Base-by-base conservation (phyloP, 1,140 invertebrate genomes). In the Trachymyrmex septentrionalis region DNA sequence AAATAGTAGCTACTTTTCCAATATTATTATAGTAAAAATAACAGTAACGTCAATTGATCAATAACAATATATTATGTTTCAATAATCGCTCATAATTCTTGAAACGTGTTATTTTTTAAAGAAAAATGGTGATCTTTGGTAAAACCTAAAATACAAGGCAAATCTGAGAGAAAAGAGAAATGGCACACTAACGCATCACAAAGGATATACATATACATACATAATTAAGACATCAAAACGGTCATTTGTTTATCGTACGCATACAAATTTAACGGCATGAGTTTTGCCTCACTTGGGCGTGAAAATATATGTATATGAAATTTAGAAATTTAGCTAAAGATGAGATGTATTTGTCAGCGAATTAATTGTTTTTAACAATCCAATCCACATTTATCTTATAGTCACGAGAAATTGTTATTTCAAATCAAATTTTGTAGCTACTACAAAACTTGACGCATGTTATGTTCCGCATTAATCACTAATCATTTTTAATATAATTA, bases 171-270 rank as follows among this genome's bases (percentile, higher is more conserved):
- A 27, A 44, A n/a, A 71, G 66, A 71, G 48, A 72, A 44, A 72
- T 44, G 21, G 0, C 14, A 12, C 14, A 57, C 14, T 24, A 38
- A 19, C 7, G 34, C n/a, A 9, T 5, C n/a, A 14, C 50, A 14
- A 14, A 50, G 7, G 10, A 7, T 57, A 44, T 44, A 44, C 9
- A 44, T 10, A 44, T 44, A 16, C 50, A 38, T 57, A 10, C 38
- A 67, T 30, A 50, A 89, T 78, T 66, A 88, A 88, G 80, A 86
- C 67, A 34, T 82, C 63, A 21, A 21, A 9, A 48, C 30, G 55
- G 50, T 75, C 87, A 86, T 88, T 86, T 67, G 30, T 73, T 73
- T 59, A 50, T n/a, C 48, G 55, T 50, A 7, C 1, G 44, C 24
- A 38, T 6, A 48, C 73, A 78, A 72, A 85, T 78, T 53, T 50